phyloP scores from a whole-genome alignment of 1,140 invertebrate genomes.

The Bombus cullumanus region DNA sequence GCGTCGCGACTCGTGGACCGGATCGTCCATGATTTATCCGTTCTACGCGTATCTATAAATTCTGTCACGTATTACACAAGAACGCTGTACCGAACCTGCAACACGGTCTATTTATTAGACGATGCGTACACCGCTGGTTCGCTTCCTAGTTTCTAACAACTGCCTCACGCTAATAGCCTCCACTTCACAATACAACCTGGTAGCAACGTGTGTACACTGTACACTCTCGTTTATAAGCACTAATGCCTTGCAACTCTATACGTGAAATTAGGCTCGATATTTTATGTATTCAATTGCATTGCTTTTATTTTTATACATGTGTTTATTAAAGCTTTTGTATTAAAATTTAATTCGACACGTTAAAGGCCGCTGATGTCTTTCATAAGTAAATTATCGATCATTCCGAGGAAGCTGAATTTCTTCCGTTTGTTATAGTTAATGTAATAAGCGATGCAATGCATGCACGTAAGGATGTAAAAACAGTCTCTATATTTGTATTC shows the following conservation, averaged over 20 bases:
- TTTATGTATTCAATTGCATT: neutral
- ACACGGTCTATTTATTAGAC: conserved; percentile 34
- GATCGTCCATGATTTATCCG: conserved; percentile 48
- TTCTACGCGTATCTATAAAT: conserved; percentile 28
- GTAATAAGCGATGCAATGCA: too few relatives aligned
- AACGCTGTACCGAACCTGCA: neutral
- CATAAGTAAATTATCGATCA: too few relatives aligned
- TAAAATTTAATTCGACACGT: neutral
- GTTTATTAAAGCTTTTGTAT: neutral
- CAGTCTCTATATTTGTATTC: too few relatives aligned
- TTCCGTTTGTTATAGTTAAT: too few relatives aligned
- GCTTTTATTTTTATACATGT: neutral
- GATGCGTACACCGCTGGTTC: conserved; percentile 6
- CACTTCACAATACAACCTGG: neutral
- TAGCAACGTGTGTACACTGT: neutral
- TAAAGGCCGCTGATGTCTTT: neutral
- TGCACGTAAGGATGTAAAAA: too few relatives aligned
- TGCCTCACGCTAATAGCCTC: neutral
- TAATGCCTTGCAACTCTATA: neutral
- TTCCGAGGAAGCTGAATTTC: too few relatives aligned
- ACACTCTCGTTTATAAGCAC: neutral
- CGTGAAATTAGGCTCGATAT: too few relatives aligned
- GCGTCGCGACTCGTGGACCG: conserved; percentile 7
- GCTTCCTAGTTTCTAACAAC: conserved; percentile 41
- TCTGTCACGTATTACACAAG: conserved; percentile 25